A percentile compares a stretch with the other conserved stretches of the same genome.
Conservation (phyloP, 2,113 vertebrate genomes). For the Paracanthobrama guichenoti region DNA sequence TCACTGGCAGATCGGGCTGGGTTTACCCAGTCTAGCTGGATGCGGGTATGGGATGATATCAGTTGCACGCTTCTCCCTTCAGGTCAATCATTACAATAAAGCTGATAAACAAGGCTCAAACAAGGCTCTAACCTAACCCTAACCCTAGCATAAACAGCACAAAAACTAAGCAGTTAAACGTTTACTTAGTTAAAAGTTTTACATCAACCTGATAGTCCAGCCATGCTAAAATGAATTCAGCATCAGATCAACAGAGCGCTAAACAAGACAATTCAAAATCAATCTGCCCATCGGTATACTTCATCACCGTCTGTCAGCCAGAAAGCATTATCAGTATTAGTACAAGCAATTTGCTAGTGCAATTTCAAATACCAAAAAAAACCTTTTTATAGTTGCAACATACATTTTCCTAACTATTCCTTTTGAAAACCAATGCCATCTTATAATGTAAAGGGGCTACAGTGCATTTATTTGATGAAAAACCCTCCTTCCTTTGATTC, state of each 20-base stretch:
- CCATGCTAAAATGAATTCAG: background rate
- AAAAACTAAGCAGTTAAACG: background rate
- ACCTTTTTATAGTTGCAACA: background rate
- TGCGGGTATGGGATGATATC: background rate
- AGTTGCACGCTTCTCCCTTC: background rate
- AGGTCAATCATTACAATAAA: background rate
- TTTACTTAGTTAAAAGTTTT: no score
- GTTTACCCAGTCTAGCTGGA: no score
- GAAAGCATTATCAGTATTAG: background rate
- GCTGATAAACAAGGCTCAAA: background rate
- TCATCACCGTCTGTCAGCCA: background rate
- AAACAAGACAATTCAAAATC: background rate
- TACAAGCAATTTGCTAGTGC: background rate
- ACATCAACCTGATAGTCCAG: background rate
- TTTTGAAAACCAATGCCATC: conserved; percentile 14
- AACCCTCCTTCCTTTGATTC: conserved; percentile 31
- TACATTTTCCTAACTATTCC: background rate
- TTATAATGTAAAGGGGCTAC: background rate
- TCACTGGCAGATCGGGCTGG: no score
- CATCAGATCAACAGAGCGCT: background rate
- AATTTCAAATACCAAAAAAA: background rate
- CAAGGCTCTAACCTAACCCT: no score
- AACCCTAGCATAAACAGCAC: background rate
- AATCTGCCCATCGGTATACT: background rate
- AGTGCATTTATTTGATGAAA: conserved; percentile 10